Conservation (phyloP, 2,113 vertebrate genomes). For the Lophotis ruficrista region DNA sequence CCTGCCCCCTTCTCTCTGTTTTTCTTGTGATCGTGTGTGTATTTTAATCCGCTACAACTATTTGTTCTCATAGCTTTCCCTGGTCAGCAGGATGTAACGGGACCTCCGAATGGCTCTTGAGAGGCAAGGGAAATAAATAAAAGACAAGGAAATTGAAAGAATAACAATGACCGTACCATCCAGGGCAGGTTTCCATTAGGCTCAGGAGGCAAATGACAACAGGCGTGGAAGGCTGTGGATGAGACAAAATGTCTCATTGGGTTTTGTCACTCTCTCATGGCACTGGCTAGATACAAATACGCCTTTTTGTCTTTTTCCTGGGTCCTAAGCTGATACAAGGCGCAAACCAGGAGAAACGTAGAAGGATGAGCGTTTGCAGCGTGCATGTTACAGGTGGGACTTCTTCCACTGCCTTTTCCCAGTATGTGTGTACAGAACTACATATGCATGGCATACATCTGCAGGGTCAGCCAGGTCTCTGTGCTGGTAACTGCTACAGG, state of each 20-base stretch:
- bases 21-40: constrained; percentile 7
- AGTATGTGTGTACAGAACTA: accelerated
- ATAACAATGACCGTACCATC: background rate
- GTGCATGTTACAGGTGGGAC: background rate
- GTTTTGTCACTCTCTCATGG: background rate
- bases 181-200: background rate
- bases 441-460: too few relatives aligned
- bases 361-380: background rate
- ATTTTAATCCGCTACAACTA: constrained; percentile 32
- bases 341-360: background rate
- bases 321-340: background rate
- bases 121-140: constrained; percentile 57
- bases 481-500: background rate
- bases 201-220: background rate
- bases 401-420: background rate
- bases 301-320: background rate
- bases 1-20: background rate
- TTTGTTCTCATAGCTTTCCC: constrained; percentile 38
- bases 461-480: accelerated
- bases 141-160: constrained; percentile 41
- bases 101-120: background rate
- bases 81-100: constrained; percentile 40
- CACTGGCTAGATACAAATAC: background rate
- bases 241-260: background rate
- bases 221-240: background rate